These are phyloP conservation scores for Neocrepidodera transversa DNA, from an alignment of 2,888 invertebrate species.

Conservation along the genomic window DNA sequence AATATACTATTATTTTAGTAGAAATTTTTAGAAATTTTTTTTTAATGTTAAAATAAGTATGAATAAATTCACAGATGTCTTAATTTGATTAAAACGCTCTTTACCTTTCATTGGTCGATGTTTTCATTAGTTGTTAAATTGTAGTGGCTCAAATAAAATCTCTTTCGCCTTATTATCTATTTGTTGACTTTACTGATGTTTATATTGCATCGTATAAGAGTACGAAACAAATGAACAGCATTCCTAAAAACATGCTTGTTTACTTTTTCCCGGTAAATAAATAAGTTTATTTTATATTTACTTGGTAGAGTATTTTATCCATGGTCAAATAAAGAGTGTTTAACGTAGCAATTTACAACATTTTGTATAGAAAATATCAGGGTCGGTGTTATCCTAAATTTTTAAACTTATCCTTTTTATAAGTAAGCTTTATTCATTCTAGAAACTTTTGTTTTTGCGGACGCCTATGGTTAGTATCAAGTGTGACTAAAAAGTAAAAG, in stretches of 20 bases:
- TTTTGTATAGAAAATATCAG: neutral
- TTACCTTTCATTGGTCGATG: neutral
- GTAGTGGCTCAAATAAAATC: slow-evolving; percentile 21
- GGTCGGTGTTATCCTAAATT: neutral
- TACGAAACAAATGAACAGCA: slow-evolving; percentile 32
- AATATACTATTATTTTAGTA: no score
- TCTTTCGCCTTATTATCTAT: slow-evolving; percentile 21
- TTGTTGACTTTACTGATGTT: slow-evolving; percentile 18
- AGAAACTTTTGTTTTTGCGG: no score
- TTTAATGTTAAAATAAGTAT: no score
- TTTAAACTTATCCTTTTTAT: no score
- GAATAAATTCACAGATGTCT: neutral
- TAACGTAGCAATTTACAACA: slow-evolving; percentile 33
- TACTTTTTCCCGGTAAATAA: slow-evolving; percentile 35
- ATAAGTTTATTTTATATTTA: slow-evolving; percentile 39
- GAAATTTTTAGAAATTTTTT: no score
- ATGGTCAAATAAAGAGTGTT: slow-evolving; percentile 35
- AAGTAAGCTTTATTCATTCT: no score
- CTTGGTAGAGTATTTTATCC: slow-evolving; percentile 35
- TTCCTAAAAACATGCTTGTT: slow-evolving; percentile 30
- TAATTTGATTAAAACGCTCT: neutral
- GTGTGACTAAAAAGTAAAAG: no score
- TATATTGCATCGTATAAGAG: slow-evolving; percentile 24
- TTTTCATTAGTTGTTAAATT: neutral
- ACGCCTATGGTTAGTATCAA: no score